Base-by-base conservation (phyloP, 2,113 vertebrate genomes). In the Anarrhichthys ocellatus region DNA sequence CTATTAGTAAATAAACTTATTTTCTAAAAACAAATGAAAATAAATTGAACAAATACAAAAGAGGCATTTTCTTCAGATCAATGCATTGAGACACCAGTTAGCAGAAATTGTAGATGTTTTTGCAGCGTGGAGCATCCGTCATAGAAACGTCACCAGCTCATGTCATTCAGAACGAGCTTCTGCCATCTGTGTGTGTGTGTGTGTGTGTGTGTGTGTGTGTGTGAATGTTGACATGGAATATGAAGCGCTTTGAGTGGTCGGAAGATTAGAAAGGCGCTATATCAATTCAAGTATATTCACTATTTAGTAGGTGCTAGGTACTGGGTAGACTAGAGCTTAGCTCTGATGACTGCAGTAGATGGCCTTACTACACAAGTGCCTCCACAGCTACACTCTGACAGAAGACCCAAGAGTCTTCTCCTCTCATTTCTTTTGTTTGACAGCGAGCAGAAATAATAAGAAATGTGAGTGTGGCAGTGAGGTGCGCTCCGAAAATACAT, bases 1-100 rank as follows among this genome's bases (percentile, higher is more conserved):
- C 44, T 24, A 5, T 65, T 46, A 32, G 20, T 36, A 2, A 59
- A 46, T 34, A 10, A 22, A 36, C 44, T 11, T n/a, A 18, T 42
- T 42, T 42, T 65, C 27, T 20, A 36, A 64, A 72, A 54, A 64
- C 40, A 34, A 58, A 77, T 67, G 0, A 46, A 24, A 74, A 24
- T 24, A 15, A 75, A 32, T n/a, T 17, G 13, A 68, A 46, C 5
- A 32, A 11, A 67, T 24, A 20, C 1, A 61, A n/a, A 42, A 4
- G 17, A 9, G 1, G 6, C 2, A 5, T 46, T 46, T 68, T 34
- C 8, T 34, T 24, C 20, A 44, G 24, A 36, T 24, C 1, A 9
- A 78, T 10, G 15, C 11, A 18, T 13, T 20, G 18, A 38, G 27
- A 20, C 27, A 34, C 2, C 14, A 7, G n/a, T 40, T 65, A 54